Evolutionary conservation across 2,797 vertebrate species (phyloP), one percentile per base, ranked within the genome.

Genomic region (Erithacus rubecula): DNA sequence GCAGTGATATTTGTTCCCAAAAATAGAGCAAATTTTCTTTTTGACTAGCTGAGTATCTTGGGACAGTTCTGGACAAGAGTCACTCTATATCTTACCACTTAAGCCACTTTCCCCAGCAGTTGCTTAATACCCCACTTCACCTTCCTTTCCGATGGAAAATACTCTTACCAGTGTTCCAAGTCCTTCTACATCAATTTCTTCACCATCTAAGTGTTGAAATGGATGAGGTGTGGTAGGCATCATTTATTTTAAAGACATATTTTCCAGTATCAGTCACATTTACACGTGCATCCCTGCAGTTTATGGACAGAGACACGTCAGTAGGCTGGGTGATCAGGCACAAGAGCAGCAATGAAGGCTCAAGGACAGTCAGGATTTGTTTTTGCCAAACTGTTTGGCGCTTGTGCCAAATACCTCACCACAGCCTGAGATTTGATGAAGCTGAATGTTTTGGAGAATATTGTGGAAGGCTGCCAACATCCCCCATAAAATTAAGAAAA

Each of bases 251-350:
- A 47, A 87, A 64, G 68, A 11, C 12, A 18, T n/a, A 32, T 59
- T 79, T 64, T 83, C 60, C 52, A 64, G 20, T 10, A 55, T 10
- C 37, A 52, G 69, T 44, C 37, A 34, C 29, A 55, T n/a, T 69
- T 69, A 65, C 24, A 47, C 3, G 10, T 5, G 30, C 47, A 51
- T 32, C 32, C 85, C 68, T 79, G 36, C 58, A 75, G 39, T 2
- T 3, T 23, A 1, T 49, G 12, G 7, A 30, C 11, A 68, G 32
- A 72, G 65, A 55, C 2, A 19, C 1, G 0, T 51, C 24, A 36
- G 27, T 24, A 53, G 53, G 30, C 3, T 1, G 39, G 13, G 22
- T 15, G 39, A 71, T 36, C 53, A 76, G 70, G 26, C 44, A 29
- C 20, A 55, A 80, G 17, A 3, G 19, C 34, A 58, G 24, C 39